Base-by-base conservation (phyloP, 2,797 vertebrate species). In the Cyprinella venusta region DNA sequence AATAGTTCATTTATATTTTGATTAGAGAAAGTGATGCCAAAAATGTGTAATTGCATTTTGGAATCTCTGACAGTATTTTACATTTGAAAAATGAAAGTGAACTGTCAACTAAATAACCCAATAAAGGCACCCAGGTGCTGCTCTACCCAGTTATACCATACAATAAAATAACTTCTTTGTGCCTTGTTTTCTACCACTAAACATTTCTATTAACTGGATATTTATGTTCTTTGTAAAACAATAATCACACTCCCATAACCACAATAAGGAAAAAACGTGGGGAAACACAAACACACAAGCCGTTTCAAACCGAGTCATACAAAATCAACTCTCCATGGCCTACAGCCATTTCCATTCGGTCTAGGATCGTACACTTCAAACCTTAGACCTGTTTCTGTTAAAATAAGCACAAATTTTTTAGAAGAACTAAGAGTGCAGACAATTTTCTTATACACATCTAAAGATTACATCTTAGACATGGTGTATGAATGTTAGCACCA, bases 381-480 rank as follows among this genome's bases (percentile, higher is more conserved):
- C 38, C 13, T 64, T 18, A 67, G 18, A 78, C 42, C 42, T 0
- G 4, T 50, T 78, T 77, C 24, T 65, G 75, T 63, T 64, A 48
- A 64, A 26, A 74, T 16, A 59, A 76, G 72, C 72, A 77, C 16
- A 77, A 30, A 67, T 67, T 4, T 79, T 50, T 52, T 65, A 78
- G 26, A 65, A 54, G 82, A 38, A 85, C 89, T 85, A 82, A 87
- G 81, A 76, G 80, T 8, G 83, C 87, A 72, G 19, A 48, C 61
- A 40, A 19, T 18, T 85, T 86, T 56, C n/a, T 5, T 15, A 72
- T 70, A 21, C 63, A 36, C 33, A 42, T 61, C 9, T 76, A 56
- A 61, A 61, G 36, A 61, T 76, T 50, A 79, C 19, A 65, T 67
- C 42, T 65, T 38, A 56, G 64, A 24, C 24, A 65, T 68, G 67